A percentile compares a stretch with the other conserved stretches of the same genome.
Evolutionary conservation across 2,888 invertebrate species (phyloP).

Genomic region (Erpobdella octoculata): DNA sequence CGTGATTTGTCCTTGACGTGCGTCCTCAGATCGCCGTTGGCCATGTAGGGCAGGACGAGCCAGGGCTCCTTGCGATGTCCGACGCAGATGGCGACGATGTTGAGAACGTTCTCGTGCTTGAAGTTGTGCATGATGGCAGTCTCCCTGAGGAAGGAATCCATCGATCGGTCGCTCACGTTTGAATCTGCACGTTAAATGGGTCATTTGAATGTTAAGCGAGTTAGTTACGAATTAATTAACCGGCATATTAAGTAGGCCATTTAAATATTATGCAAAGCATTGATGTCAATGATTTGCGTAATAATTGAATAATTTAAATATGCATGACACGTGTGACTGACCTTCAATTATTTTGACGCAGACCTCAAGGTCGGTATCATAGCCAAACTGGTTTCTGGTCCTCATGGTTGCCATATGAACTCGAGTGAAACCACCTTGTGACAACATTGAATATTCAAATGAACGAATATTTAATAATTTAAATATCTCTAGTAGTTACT

Average conservation of each 20-base stretch:
- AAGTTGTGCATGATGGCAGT: constrained; percentile 57
- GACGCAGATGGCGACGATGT: constrained; percentile 54
- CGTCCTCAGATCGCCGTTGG: constrained; percentile 53
- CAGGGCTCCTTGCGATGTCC: constrained; percentile 53
- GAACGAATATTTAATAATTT: background rate
- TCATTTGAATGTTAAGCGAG: background rate
- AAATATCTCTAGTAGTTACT: background rate
- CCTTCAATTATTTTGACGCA: constrained; percentile 25
- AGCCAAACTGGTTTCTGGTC: background rate
- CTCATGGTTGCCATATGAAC: constrained; percentile 19
- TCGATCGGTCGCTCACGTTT: constrained; percentile 40
- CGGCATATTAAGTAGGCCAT: too few species aligned
- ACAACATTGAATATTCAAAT: background rate
- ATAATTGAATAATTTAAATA: background rate
- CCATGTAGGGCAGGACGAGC: constrained; percentile 56
- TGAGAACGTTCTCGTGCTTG: constrained; percentile 55
- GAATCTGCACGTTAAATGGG: too few species aligned
- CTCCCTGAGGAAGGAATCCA: constrained; percentile 53
- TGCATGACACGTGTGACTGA: background rate
- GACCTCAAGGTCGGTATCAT: background rate
- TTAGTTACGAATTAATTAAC: background rate
- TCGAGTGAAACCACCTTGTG: constrained; percentile 19
- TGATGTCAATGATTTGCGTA: background rate
- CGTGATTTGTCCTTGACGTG: constrained; percentile 51
- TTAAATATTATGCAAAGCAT: background rate